A percentile compares a stretch with the other conserved stretches of the same genome.
Evolutionary conservation across 2,888 invertebrate genomes (phyloP).

Genomic region (Microplitis manilae): DNA sequence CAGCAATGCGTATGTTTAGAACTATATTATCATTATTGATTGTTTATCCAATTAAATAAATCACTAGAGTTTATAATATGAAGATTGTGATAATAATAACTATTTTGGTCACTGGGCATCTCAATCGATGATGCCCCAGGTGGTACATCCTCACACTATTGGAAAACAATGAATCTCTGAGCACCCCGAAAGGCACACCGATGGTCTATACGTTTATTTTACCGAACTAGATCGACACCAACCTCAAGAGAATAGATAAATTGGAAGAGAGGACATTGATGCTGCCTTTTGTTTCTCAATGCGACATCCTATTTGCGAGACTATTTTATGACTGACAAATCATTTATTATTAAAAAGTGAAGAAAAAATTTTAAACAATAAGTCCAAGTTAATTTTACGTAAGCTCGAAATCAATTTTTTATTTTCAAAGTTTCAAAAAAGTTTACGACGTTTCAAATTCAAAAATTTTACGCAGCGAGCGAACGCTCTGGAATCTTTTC

Average conservation of each 20-base stretch:
- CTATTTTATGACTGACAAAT: not conserved
- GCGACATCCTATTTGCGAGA: not conserved
- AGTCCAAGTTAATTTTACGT: too few species aligned
- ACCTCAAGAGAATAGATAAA: conserved; percentile 17
- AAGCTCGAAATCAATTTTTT: too few species aligned
- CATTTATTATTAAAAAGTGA: not conserved
- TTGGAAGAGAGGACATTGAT: conserved; percentile 22
- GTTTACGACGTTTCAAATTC: too few species aligned
- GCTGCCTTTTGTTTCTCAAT: conserved; percentile 12
- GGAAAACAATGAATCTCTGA: conserved; percentile 59
- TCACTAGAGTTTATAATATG: not conserved
- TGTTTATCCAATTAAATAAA: not conserved
- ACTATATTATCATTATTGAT: not conserved
- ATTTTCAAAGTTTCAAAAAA: too few species aligned
- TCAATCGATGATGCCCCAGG: conserved; percentile 55
- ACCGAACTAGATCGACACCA: conserved; percentile 9
- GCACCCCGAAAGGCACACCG: conserved; percentile 21
- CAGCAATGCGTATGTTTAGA: too few species aligned
- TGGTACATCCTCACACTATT: conserved; percentile 53
- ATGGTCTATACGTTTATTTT: conserved; percentile 32
- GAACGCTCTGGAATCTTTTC: too few species aligned
- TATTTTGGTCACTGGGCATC: conserved; percentile 28
- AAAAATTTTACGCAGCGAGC: too few species aligned
- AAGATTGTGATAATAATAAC: conserved; percentile 1
- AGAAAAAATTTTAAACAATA: too few species aligned